Conservation (phyloP, 2,888 invertebrate genomes). For the Cactoblastis cactorum region DNA sequence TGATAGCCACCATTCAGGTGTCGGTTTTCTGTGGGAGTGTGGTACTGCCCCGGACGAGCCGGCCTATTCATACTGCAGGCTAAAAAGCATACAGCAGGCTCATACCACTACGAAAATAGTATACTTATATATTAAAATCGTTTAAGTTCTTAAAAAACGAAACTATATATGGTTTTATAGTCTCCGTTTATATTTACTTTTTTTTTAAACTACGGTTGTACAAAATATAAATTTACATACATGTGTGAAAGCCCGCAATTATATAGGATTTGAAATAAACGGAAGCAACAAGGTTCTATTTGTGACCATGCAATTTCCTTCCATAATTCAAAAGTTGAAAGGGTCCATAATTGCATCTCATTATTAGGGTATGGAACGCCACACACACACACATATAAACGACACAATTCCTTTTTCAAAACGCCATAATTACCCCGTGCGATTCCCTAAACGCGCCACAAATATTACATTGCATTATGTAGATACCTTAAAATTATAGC, state of each 20-base stretch:
- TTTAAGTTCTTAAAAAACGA: too few relatives aligned
- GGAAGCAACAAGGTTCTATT: not conserved
- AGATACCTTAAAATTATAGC: constrained; percentile 21
- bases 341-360: constrained; percentile 15
- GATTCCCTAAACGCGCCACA: constrained; percentile 42
- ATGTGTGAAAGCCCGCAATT: not conserved
- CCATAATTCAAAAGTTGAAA: constrained; percentile 15
- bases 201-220: too few relatives aligned
- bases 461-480: constrained; percentile 24
- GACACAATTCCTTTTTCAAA: constrained; percentile 63
- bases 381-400: constrained; percentile 34
- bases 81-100: too few relatives aligned
- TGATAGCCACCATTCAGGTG: too few relatives aligned
- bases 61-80: too few relatives aligned
- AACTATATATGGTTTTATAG: too few relatives aligned
- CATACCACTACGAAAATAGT: too few relatives aligned
- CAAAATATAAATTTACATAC: too few relatives aligned
- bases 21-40: too few relatives aligned
- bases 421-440: constrained; percentile 51
- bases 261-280: not conserved
- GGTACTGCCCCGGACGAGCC: too few relatives aligned
- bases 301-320: constrained; percentile 7
- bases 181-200: too few relatives aligned
- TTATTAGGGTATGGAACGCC: constrained; percentile 25
- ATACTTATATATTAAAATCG: too few relatives aligned